Percentiles rank a stretch among this genome's conserved stretches.
Evolutionary conservation across 2,888 invertebrate genomes (phyloP).

Genomic region (Drepanosiphum platanoidis): DNA sequence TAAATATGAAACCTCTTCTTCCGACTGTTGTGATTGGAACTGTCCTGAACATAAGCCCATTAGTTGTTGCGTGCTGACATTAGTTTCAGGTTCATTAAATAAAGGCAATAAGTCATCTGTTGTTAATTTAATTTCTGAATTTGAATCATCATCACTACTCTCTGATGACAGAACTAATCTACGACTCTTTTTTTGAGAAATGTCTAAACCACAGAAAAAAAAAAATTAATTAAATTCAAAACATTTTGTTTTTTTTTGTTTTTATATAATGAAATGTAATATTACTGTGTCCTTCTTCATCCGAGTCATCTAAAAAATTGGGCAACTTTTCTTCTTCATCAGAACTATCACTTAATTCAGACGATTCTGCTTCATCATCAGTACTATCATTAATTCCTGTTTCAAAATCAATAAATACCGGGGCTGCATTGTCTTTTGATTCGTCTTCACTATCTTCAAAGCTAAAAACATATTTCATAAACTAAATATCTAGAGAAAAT

Average conservation of each 20-base stretch:
- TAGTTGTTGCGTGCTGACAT: slow-evolving; percentile 30
- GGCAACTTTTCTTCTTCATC: slow-evolving; percentile 92
- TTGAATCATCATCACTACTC: slow-evolving; percentile 24
- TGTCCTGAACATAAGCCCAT: slow-evolving; percentile 52
- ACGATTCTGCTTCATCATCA: slow-evolving; percentile 90
- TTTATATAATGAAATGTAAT: too few species aligned
- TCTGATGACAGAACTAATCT: slow-evolving; percentile 17
- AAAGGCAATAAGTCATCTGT: not conserved
- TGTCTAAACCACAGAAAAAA: not conserved
- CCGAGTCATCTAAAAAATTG: slow-evolving; percentile 79
- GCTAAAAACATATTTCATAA: slow-evolving; percentile 3
- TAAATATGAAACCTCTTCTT: slow-evolving; percentile 1
- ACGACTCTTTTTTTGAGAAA: slow-evolving; percentile 27
- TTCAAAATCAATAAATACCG: slow-evolving; percentile 86
- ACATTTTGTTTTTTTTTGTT: too few species aligned
- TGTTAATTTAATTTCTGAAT: not conserved
- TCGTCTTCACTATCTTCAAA: not conserved
- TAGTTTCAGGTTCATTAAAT: not conserved
- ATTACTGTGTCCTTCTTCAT: slow-evolving; percentile 78
- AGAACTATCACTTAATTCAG: slow-evolving; percentile 88
- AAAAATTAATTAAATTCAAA: not conserved
- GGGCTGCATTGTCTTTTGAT: not conserved
- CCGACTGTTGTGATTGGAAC: slow-evolving; percentile 18
- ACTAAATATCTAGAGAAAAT: not conserved
- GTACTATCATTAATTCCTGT: slow-evolving; percentile 92